Evolutionary conservation across 2,888 invertebrate genomes (phyloP).

Genomic region (Barypeithes pellucidus): DNA sequence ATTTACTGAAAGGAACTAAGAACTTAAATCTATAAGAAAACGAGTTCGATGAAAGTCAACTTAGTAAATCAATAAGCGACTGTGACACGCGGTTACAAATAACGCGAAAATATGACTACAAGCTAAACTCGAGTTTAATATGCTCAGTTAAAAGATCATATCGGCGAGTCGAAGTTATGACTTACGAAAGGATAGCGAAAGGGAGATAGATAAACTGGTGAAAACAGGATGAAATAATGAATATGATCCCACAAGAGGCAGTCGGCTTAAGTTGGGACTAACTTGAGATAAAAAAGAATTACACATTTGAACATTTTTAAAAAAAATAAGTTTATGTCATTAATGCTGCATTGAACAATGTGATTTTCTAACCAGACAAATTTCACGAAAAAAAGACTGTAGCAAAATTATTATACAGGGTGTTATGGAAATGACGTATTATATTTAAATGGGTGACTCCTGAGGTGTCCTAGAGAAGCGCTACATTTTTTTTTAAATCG

Average conservation of each 20-base stretch:
- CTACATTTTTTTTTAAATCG: too few species aligned
- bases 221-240: slow-evolving; percentile 29
- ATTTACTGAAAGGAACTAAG: neutral
- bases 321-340: too few species aligned
- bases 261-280: too few species aligned
- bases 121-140: slow-evolving; percentile 55
- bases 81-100: slow-evolving; percentile 55
- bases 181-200: slow-evolving; percentile 34
- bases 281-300: too few species aligned
- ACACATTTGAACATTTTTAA: too few species aligned
- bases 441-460: too few species aligned
- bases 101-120: slow-evolving; percentile 54
- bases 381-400: too few species aligned
- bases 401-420: too few species aligned
- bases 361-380: too few species aligned
- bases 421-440: too few species aligned
- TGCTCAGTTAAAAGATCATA: slow-evolving; percentile 58
- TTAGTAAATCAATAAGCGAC: slow-evolving; percentile 53
- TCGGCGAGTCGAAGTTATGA: slow-evolving; percentile 56
- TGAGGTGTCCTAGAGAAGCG: too few species aligned
- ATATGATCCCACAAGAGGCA: neutral
- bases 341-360: too few species aligned
- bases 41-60: slow-evolving; percentile 24
- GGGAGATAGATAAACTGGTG: slow-evolving; percentile 19
- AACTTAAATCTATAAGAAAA: slow-evolving; percentile 18